Percentiles rank a stretch among this genome's conserved stretches.
Evolutionary conservation across 2,888 invertebrate genomes (phyloP).

Genomic region (Tetrapedia diversipes): DNA sequence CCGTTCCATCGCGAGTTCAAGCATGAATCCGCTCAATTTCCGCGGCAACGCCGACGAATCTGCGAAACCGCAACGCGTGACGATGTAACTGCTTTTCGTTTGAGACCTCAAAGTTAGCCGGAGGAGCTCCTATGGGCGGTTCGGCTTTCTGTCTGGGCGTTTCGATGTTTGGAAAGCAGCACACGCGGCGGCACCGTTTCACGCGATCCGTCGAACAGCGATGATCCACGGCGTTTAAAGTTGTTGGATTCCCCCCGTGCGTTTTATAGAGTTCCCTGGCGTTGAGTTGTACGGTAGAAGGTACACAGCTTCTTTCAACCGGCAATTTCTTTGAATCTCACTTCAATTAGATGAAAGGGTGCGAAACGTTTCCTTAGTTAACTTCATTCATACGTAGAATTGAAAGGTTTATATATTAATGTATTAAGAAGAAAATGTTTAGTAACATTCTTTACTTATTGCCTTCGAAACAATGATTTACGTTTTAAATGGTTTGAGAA

Average conservation of each 20-base stretch:
- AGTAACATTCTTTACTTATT: too few relatives aligned
- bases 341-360: too few relatives aligned
- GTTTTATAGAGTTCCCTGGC: not conserved
- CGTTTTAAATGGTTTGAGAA: too few relatives aligned
- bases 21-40: slow-evolving; percentile 75
- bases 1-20: slow-evolving; percentile 37
- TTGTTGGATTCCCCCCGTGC: slow-evolving; percentile 20
- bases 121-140: slow-evolving; percentile 18
- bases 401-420: too few relatives aligned
- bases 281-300: too few relatives aligned
- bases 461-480: too few relatives aligned
- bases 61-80: slow-evolving; percentile 81
- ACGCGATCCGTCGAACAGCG: slow-evolving; percentile 55
- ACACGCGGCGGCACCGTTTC: slow-evolving; percentile 48
- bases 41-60: slow-evolving; percentile 72
- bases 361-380: too few relatives aligned
- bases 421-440: too few relatives aligned
- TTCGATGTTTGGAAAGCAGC: slow-evolving; percentile 23
- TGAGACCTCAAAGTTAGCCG: slow-evolving; percentile 62
- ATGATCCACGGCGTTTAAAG: slow-evolving; percentile 19
- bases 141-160: slow-evolving; percentile 23
- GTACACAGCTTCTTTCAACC: too few relatives aligned
- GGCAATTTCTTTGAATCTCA: too few relatives aligned
- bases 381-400: too few relatives aligned
- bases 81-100: slow-evolving; percentile 81